These are phyloP conservation scores for Pituophis catenifer DNA, from an alignment of 2,113 vertebrate genomes.

Conservation along the genomic window DNA sequence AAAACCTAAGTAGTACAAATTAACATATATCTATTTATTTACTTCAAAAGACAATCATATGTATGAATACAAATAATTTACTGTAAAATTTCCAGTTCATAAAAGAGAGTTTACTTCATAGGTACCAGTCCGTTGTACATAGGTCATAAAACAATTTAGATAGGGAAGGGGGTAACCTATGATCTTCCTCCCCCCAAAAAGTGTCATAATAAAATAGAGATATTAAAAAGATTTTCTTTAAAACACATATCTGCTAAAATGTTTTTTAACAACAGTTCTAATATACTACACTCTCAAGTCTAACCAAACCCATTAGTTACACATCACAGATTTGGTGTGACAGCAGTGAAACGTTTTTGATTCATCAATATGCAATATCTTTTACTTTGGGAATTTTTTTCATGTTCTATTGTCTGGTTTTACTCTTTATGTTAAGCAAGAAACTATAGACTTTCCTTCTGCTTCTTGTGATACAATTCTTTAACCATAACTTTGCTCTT, in stretches of 20 bases:
- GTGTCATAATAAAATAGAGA: background rate
- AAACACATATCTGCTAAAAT: background rate
- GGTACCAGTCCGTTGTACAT: background rate
- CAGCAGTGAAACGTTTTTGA: background rate
- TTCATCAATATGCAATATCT: background rate
- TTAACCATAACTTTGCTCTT: slow-evolving; percentile 61
- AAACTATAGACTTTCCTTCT: slow-evolving; percentile 42
- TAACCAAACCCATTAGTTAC: background rate
- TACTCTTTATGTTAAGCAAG: slow-evolving; percentile 24
- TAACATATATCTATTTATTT: no score
- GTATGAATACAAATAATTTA: no score
- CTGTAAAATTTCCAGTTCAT: no score
- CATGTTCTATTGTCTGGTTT: slow-evolving; percentile 24
- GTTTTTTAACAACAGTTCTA: background rate
- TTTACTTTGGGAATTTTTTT: background rate
- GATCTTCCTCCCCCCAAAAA: background rate
- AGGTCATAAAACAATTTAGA: background rate
- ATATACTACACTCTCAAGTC: background rate
- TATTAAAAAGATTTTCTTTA: background rate
- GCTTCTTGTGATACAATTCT: slow-evolving; percentile 50
- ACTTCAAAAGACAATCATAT: no score
- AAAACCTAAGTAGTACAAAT: no score
- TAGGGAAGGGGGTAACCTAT: background rate
- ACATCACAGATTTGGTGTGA: background rate
- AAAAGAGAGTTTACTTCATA: no score